phyloP scores from a whole-genome alignment of 2,797 vertebrate genomes.

The Sebastes matsubarae region DNA sequence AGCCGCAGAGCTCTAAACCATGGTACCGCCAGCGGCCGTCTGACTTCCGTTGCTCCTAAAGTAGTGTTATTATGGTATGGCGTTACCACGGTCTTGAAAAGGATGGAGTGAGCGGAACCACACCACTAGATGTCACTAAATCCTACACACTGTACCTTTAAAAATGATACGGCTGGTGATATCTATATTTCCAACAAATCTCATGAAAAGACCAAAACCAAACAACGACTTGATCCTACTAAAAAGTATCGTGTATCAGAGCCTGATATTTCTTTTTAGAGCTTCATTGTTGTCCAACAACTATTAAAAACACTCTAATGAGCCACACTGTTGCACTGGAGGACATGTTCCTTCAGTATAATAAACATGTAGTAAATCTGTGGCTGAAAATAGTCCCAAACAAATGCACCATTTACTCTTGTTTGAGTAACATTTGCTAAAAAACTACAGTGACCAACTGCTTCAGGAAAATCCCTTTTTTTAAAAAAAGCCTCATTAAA shows the following conservation, averaged over 20 bases:
- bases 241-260: background rate
- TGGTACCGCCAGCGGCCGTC: too few relatives aligned
- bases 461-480: background rate
- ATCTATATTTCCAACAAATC: background rate
- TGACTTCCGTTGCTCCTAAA: too few relatives aligned
- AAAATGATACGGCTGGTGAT: background rate
- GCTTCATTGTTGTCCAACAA: background rate
- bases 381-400: background rate
- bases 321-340: background rate
- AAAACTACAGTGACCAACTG: background rate
- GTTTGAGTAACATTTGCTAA: background rate
- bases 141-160: too few relatives aligned
- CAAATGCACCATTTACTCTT: background rate
- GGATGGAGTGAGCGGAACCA: too few relatives aligned
- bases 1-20: accelerated
- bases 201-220: background rate
- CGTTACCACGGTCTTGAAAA: too few relatives aligned
- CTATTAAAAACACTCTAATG: background rate
- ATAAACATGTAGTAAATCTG: background rate
- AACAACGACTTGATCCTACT: background rate
- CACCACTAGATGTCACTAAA: too few relatives aligned
- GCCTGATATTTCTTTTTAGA: background rate
- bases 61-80: too few relatives aligned
- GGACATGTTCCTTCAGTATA: background rate
- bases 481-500: background rate